Percentiles rank a stretch among this genome's conserved stretches.
Evolutionary conservation across 1,140 invertebrate species (phyloP).

Genomic region (Euwallacea similis): DNA sequence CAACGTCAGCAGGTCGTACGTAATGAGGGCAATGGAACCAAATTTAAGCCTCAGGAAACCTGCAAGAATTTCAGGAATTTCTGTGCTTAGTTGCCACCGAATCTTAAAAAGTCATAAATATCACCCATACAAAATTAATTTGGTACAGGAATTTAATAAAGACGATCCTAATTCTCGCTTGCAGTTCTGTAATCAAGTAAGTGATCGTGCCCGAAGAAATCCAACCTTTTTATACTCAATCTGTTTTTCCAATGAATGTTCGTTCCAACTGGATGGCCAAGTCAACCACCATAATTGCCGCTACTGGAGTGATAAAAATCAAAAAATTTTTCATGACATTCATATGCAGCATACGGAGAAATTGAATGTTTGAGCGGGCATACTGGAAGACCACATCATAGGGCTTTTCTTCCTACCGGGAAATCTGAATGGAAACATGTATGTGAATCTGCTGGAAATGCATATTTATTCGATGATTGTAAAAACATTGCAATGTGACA

Average conservation of each 20-base stretch:
- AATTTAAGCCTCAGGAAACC: too few relatives aligned
- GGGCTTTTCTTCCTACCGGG: constrained; percentile 10
- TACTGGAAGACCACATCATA: constrained; percentile 3
- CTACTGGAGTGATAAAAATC: constrained; percentile 23
- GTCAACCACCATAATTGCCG: constrained; percentile 12
- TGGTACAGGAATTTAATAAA: constrained; percentile 13
- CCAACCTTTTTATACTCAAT: constrained; percentile 9
- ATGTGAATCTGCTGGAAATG: constrained; percentile 7
- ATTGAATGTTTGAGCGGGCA: constrained; percentile 17
- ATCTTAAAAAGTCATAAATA: too few relatives aligned
- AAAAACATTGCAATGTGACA: neutral
- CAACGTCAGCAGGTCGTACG: too few relatives aligned
- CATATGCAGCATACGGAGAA: constrained; percentile 20
- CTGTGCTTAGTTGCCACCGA: too few relatives aligned
- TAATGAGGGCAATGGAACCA: too few relatives aligned
- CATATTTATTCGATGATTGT: neutral
- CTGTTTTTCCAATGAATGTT: constrained; percentile 7
- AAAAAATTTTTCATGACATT: constrained; percentile 6
- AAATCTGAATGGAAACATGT: too few relatives aligned
- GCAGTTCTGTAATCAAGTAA: constrained; percentile 10
- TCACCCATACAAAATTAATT: constrained; percentile 8
- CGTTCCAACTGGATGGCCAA: constrained; percentile 6
- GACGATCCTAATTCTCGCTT: constrained; percentile 6
- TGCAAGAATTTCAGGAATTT: too few relatives aligned
- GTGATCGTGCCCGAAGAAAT: constrained; percentile 9